Evolutionary conservation across 2,888 invertebrate genomes (phyloP).

Genomic region (Leucoptera coffeella): DNA sequence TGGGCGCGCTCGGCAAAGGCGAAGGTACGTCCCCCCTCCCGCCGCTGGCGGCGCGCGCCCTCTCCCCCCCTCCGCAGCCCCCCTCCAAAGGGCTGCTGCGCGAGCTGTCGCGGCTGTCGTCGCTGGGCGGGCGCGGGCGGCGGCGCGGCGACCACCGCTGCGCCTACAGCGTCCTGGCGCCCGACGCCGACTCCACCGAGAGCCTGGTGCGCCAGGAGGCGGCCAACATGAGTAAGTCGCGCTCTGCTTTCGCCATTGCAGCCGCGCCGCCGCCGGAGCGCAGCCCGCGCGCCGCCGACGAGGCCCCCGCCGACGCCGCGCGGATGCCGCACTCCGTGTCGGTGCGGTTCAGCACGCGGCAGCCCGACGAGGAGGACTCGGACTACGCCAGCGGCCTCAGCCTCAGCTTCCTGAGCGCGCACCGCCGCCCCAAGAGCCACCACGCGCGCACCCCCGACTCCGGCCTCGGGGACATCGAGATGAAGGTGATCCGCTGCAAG

Average conservation of each 20-base stretch:
- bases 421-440: slow-evolving; percentile 66
- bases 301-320: slow-evolving; percentile 57
- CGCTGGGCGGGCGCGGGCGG: slow-evolving; percentile 60
- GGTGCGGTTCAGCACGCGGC: slow-evolving; percentile 51
- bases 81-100: slow-evolving; percentile 48
- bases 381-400: slow-evolving; percentile 64
- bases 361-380: slow-evolving; percentile 54
- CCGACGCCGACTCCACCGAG: slow-evolving; percentile 60
- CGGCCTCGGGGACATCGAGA: slow-evolving; percentile 44
- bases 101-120: slow-evolving; percentile 66
- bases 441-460: slow-evolving; percentile 62
- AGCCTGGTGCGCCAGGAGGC: slow-evolving; percentile 37
- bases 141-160: slow-evolving; percentile 71
- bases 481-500: slow-evolving; percentile 20
- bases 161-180: slow-evolving; percentile 63
- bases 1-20: slow-evolving; percentile 53
- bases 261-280: slow-evolving; percentile 19
- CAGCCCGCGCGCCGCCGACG: slow-evolving; percentile 22
- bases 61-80: slow-evolving; percentile 17
- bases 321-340: slow-evolving; percentile 55
- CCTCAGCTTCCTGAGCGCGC: slow-evolving; percentile 68
- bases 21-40: slow-evolving; percentile 15
- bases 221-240: slow-evolving; percentile 44
- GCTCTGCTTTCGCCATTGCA: slow-evolving; percentile 53
- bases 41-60: slow-evolving; percentile 8